Evolutionary conservation across 2,888 invertebrate species (phyloP), one percentile per base, ranked within the genome.

Genomic region (Ochropleura leucogaster): DNA sequence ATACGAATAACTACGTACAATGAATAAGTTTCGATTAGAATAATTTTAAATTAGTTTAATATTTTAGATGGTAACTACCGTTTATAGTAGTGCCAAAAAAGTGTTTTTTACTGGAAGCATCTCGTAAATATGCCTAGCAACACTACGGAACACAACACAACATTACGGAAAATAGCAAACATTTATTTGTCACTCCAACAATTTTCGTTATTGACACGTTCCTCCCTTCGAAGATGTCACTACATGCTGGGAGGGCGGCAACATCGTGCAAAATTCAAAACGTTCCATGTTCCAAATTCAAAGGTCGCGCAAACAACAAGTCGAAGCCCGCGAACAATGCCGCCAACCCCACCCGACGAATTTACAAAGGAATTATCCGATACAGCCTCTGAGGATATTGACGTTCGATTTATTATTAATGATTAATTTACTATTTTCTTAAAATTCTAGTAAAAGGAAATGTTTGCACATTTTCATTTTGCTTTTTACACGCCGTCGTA

Each of bases 281-380:
- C 85, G 85, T 89, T 89, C 86, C 81, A 82, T 85, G 87, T 90
- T 90, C 87, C 80, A 87, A 91, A 91, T 91, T 92, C 87, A 84
- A 92, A 90, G 87, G 87, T 88, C 89, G 89, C 86, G 86, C 88
- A 89, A 90, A 90, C 92, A 90, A 90, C 88, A 88, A 89, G 88
- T 84, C 86, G 83, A 86, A 89, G 71, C 86, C 83, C 87, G 90
- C 84, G 90, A 92, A 92, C 90, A 90, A 92, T 92, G 89, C 89
- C 79, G 79, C 88, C 90, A 90, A 89, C 90, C 91, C 89, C 85
- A 85, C 85, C 86, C 82, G 60, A 85, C 80, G 82, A 87, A 85
- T 85, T 83, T 83, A 83, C 85, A 82, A 83, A 85, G 88, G 87
- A 89, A 88, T 89, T 87, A 89, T 87, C 81, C 84, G 83, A 79